Conservation (phyloP, 2,888 invertebrate species). For the Ormia ochracea region DNA sequence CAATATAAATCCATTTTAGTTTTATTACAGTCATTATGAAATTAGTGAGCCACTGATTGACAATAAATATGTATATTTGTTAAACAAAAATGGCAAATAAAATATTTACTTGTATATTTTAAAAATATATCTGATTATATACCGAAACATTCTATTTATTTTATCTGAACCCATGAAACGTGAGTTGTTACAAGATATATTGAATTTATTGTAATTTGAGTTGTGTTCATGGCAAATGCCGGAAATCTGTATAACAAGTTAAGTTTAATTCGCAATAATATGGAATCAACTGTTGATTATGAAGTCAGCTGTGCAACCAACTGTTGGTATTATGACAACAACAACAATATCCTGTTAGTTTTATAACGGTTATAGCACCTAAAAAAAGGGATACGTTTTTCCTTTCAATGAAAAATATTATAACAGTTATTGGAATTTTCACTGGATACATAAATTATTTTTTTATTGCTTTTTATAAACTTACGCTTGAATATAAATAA, state of each 20-base stretch:
- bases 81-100: too few relatives aligned
- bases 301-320: conserved; percentile 29
- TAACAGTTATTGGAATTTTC: conserved; percentile 43
- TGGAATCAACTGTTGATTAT: conserved; percentile 13
- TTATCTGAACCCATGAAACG: not conserved
- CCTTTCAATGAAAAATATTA: conserved; percentile 4
- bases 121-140: too few relatives aligned
- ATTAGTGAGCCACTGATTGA: too few relatives aligned
- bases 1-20: too few relatives aligned
- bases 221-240: not conserved
- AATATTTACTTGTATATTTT: too few relatives aligned
- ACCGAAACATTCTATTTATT: not conserved
- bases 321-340: conserved; percentile 20
- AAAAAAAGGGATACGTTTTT: conserved; percentile 2
- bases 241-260: conserved; percentile 29
- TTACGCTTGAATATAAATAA: too few relatives aligned
- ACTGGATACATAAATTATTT: conserved; percentile 55
- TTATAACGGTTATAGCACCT: conserved; percentile 35
- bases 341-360: not conserved
- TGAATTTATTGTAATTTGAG: conserved; percentile 21
- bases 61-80: too few relatives aligned
- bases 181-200: not conserved
- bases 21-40: too few relatives aligned
- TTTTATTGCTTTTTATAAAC: too few relatives aligned
- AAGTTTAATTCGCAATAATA: not conserved